Percentiles rank a stretch among this genome's conserved stretches.
These are phyloP conservation scores for Lasioglossum figueresi DNA, from an alignment of 2,888 invertebrate genomes.

Conservation along the genomic window DNA sequence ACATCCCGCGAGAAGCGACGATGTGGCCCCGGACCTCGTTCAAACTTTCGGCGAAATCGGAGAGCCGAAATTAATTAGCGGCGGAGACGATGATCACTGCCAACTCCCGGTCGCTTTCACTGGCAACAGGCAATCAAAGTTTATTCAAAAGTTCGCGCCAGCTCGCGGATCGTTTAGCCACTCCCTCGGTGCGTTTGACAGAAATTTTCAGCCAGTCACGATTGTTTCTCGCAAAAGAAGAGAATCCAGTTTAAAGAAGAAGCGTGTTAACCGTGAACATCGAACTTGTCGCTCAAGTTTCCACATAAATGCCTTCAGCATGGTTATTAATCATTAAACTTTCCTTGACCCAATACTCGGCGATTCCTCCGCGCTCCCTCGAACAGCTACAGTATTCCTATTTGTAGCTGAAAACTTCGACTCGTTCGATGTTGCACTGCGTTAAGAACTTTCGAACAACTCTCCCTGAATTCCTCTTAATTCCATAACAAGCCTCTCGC, in stretches of 20 bases:
- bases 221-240: background rate
- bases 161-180: background rate
- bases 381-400: conserved; percentile 2
- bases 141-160: conserved; percentile 31
- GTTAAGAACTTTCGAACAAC: conserved; percentile 4
- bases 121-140: conserved; percentile 52
- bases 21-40: conserved; percentile 24
- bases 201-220: conserved; percentile 10
- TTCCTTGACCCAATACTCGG: background rate
- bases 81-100: conserved; percentile 50
- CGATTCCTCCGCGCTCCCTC: background rate
- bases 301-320: background rate
- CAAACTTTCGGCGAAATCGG: conserved; percentile 57
- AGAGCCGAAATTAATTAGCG: conserved; percentile 64
- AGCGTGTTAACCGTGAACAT: background rate
- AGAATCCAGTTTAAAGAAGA: background rate
- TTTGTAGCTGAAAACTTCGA: conserved; percentile 11
- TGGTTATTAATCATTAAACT: conserved; percentile 16
- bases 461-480: background rate
- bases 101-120: conserved; percentile 39
- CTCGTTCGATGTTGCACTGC: background rate
- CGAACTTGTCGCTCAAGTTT: background rate
- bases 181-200: background rate
- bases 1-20: conserved; percentile 43
- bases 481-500: conserved; percentile 4